Evolutionary conservation across 1,140 invertebrate species (phyloP), one percentile per base, ranked within the genome.

Genomic region (Dendroctonus ponderosae): DNA sequence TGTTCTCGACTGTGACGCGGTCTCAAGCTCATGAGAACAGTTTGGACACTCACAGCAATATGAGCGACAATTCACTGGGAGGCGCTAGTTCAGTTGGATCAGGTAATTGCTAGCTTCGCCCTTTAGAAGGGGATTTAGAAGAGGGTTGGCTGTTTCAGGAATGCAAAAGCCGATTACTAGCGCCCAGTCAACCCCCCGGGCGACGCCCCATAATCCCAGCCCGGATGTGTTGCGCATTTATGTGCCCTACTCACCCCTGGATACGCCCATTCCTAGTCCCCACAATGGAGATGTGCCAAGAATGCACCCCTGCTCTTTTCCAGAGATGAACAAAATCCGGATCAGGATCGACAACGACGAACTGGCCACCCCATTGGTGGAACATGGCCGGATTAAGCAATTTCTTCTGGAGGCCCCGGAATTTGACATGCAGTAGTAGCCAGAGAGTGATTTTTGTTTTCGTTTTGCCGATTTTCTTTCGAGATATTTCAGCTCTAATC

Each of bases 171-270:
- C 78, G 43, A 78, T 81, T 39, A 81, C 81, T 4, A 77, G 81
- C 9, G 60, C 66, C 7, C 81, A 86, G 52, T 86, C 85, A 0
- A 89, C 87, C 0, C 87, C 87, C 0, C 80, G 84, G 14, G 85
- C 83, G 7, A 86, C 84, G 0, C 85, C 87, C 0, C 82, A 82
- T 11, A 79, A 79, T 51, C 82, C 82, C 5, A 84, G 83, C 71
- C 87, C 86, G 7, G 89, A 91, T 76, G 82, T 89, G 37, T 85
- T 91, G 43, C 81, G 89, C 52, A 91, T 91, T 65, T 90, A 89
- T 77, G 89, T 91, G 43, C 88, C 89, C 6, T 90, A 90, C 74
- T 81, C 83, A 9, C 80, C 81, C 5, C 66, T 77, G 50, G 76
- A 79, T 12, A 79, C 77, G 26, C 82, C 77, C 60, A 80, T 78